Percentiles rank a stretch among this genome's conserved stretches.
These are phyloP conservation scores for Steinernema feltiae DNA, from an alignment of 1,140 invertebrate species.

Conservation along the genomic window DNA sequence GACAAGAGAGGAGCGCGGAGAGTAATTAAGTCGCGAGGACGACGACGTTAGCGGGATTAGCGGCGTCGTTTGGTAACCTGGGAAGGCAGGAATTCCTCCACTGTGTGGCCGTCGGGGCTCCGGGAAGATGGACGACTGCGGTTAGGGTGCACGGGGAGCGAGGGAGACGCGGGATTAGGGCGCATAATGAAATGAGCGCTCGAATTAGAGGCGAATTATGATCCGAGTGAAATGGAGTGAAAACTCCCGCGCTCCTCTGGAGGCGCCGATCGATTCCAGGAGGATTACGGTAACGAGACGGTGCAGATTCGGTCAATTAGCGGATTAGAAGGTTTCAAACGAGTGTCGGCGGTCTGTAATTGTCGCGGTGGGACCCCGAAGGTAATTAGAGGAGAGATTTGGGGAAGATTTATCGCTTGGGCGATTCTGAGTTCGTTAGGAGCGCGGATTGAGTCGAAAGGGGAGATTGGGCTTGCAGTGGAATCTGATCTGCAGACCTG, in stretches of 20 bases:
- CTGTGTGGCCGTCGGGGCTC: too few species aligned
- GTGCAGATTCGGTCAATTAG: not conserved
- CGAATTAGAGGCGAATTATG: slow-evolving; percentile 8
- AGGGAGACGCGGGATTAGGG: slow-evolving; percentile 5
- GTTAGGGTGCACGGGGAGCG: too few species aligned
- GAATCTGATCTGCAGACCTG: too few species aligned
- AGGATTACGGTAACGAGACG: not conserved
- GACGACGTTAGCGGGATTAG: not conserved
- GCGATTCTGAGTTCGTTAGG: too few species aligned
- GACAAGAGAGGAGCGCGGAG: not conserved
- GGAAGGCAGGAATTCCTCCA: too few species aligned
- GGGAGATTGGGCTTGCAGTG: too few species aligned
- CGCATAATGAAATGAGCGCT: slow-evolving; percentile 8
- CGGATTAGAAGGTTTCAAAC: not conserved
- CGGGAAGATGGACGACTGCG: too few species aligned
- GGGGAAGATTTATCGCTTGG: slow-evolving; percentile 3
- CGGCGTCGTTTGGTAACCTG: too few species aligned
- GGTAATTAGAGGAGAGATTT: too few species aligned
- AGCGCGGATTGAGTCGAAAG: too few species aligned
- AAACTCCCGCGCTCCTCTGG: not conserved
- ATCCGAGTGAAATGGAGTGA: slow-evolving; percentile 10
- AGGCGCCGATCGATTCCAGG: not conserved
- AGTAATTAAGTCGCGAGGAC: not conserved
- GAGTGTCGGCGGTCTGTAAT: not conserved
- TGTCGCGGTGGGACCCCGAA: slow-evolving; percentile 2